phyloP scores from a whole-genome alignment of 2,888 invertebrate species.

The Stenotaenia linearis region DNA sequence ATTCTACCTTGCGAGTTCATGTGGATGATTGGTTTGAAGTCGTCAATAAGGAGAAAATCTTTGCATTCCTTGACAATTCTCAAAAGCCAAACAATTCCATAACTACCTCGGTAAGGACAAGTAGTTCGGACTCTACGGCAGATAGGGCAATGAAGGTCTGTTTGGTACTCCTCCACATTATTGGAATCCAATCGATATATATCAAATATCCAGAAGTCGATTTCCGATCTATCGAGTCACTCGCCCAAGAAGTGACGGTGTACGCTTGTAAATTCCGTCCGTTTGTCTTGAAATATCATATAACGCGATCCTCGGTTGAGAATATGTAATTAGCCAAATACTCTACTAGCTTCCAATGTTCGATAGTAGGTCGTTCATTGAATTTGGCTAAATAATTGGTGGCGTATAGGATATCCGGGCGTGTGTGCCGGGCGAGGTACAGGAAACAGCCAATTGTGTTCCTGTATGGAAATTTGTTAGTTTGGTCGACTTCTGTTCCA shows the following conservation, averaged over 20 bases:
- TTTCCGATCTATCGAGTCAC: neutral
- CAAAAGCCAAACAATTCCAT: neutral
- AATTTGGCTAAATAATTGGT: too few species aligned
- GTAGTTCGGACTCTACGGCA: neutral
- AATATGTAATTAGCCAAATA: neutral
- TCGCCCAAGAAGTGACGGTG: neutral
- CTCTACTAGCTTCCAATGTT: neutral
- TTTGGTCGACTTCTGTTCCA: too few species aligned
- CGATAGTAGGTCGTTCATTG: too few species aligned
- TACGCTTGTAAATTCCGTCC: neutral
- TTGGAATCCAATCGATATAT: neutral
- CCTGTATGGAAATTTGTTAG: too few species aligned
- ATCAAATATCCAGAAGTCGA: neutral
- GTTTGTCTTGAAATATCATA: neutral
- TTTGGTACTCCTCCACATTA: neutral
- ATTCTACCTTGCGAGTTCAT: neutral
- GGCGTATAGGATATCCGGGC: too few species aligned
- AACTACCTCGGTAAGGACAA: neutral
- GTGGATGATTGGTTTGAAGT: neutral
- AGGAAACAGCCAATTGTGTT: too few species aligned
- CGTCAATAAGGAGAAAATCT: neutral
- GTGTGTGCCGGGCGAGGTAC: too few species aligned
- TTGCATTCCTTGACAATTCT: neutral
- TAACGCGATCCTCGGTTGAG: neutral
- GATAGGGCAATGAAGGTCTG: neutral